Base-by-base conservation (phyloP, 2,888 invertebrate genomes). In the Tachina grossa region DNA sequence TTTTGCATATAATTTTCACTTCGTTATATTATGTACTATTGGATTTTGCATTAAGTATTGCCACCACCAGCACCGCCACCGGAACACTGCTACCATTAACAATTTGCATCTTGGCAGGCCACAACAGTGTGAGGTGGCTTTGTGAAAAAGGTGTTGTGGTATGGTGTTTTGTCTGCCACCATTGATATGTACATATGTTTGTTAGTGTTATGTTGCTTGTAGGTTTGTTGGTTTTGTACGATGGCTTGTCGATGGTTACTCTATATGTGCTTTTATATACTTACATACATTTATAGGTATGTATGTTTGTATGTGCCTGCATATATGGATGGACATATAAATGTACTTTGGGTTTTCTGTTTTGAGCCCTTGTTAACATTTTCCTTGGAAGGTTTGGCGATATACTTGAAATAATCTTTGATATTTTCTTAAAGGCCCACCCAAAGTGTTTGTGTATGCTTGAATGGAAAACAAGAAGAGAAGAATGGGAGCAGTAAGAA, bases 1-100 rank as follows among this genome's bases (percentile, higher is more conserved):
- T 80, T 85, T 85, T 86, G 85, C 85, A 87, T 87, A 87, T 88
- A 85, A 88, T 88, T 88, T 87, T 87, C 88, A 87, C 87, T 84
- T 86, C 84, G 86, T 88, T 87, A 84, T 72, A 71, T 75, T 81
- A 76, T 83, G 53, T 85, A 63, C 75, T 71, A 59, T 47, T 68
- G 69, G 53, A 75, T 65, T 80, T 78, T 53, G 74, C 76, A 51
- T 75, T 75, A 63, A 63, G 41, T 76, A 76, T 43, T 69, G 63
- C 51, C 66, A 74, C n/a, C 41, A 69, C 61, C 63, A 74, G 1
- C 43, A 57, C 47, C 45, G 57, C 16, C 76, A 77, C 39, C 61
- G 31, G 9, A 43, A 51, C 41, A 22, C 43, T 55, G 63, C 59
- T 61, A 81, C 68, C 81, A 81, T 61, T 75, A 61, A 63, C 39